phyloP scores from a whole-genome alignment of 2,888 invertebrate species.

The Lasioglossum lativentre region DNA sequence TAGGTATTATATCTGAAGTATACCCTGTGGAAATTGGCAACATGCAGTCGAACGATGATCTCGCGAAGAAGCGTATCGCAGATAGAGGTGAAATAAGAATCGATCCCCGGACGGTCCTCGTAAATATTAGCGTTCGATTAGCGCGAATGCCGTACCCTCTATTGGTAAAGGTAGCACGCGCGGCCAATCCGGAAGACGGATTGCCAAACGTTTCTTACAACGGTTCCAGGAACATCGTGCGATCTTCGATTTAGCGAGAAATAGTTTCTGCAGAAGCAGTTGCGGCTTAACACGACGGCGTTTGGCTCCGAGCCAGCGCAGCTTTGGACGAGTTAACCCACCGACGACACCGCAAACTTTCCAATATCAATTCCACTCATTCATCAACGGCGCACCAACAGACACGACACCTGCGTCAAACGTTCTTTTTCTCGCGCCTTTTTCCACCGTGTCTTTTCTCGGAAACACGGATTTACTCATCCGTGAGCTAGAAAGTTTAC shows the following conservation, averaged over 20 bases:
- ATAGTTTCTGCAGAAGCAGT: conserved; percentile 19
- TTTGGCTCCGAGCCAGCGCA: conserved; percentile 56
- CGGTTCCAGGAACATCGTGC: conserved; percentile 5
- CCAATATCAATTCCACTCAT: conserved; percentile 51
- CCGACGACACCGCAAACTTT: conserved; percentile 55
- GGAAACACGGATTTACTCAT: background rate
- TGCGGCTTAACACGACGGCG: conserved; percentile 27
- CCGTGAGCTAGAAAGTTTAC: too few relatives aligned
- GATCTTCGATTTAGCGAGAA: conserved; percentile 28
- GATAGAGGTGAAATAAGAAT: background rate
- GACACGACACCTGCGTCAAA: conserved; percentile 7
- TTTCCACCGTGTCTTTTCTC: conserved; percentile 1
- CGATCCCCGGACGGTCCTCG: background rate
- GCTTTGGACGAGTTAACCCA: conserved; percentile 63
- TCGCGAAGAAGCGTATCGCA: background rate
- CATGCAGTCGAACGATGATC: background rate
- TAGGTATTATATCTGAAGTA: background rate
- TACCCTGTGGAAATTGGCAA: background rate
- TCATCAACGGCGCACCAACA: conserved; percentile 5
- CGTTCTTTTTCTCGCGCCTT: background rate
- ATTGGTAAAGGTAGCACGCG: conserved; percentile 3
- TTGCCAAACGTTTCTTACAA: conserved; percentile 1
- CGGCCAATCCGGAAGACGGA: conserved; percentile 1
- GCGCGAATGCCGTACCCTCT: background rate
- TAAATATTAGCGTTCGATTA: conserved; percentile 11